Base-by-base conservation (phyloP, 2,888 invertebrate genomes). In the Lamproptera curius region DNA sequence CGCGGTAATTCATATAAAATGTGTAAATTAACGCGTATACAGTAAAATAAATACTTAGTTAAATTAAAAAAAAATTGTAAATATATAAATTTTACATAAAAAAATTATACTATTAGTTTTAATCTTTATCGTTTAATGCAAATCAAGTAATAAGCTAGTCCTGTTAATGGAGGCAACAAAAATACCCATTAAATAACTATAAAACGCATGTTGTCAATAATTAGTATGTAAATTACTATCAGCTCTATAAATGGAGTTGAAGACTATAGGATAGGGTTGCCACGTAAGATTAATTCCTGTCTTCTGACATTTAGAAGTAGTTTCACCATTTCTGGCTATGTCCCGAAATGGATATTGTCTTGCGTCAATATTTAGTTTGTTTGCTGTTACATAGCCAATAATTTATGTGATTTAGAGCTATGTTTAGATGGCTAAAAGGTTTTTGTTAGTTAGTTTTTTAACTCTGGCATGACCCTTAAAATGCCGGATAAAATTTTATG, bases 141-240 rank as follows among this genome's bases (percentile, higher is more conserved):
- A 49, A 49, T 49, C 34, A 33, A 34, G 17, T 40, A 16, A 38
- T 35, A 16, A 35, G 31, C 44, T 35, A 44, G 49, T 40, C 20
- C 44, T 36, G 44, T 49, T 49, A 44, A 44, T 36, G 36, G 44
- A 44, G 11, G 43, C 36, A 40, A 40, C 39, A 40, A 49, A 44
- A 49, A 49, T 49, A 16, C 40, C 40, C 23, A 49, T 49, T 44
- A 44, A 36, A 44, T 10, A 8, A 40, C 33, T 40, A 44, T 49
- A 41, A 49, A 40, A 44, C 40, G 43, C 49, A 11, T 44, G 28
- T 36, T 44, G 15, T 49, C 36, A 41, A 49, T 44, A 49, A 49
- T 44, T 49, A 44, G 49, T 41, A 49, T 49, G 40, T 40, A 40
- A 40, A 49, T 49, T 41, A 20, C 17, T n/a, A 23, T 42, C 14